Percentiles rank a stretch among this genome's conserved stretches.
These are phyloP conservation scores for Herminia tarsipennalis DNA, from an alignment of 2,888 invertebrate species.

Conservation along the genomic window DNA sequence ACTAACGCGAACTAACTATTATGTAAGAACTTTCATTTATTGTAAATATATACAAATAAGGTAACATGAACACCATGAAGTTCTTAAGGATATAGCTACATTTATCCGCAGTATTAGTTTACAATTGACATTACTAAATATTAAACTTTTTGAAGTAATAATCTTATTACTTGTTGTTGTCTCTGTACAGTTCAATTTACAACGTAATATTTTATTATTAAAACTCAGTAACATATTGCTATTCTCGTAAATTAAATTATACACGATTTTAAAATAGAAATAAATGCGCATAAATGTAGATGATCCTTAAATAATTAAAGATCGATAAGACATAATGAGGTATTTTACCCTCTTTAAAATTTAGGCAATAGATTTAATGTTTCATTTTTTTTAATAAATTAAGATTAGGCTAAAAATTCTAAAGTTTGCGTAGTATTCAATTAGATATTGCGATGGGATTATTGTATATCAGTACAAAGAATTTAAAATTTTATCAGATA, in stretches of 20 bases:
- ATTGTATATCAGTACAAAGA: slow-evolving; percentile 84
- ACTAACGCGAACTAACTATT: slow-evolving; percentile 56
- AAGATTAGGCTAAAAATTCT: slow-evolving; percentile 69
- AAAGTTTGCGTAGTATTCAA: slow-evolving; percentile 62
- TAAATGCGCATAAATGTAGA: slow-evolving; percentile 48
- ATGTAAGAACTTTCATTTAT: slow-evolving; percentile 51
- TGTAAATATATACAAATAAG: slow-evolving; percentile 69
- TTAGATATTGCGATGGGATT: slow-evolving; percentile 63
- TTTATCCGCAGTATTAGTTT: slow-evolving; percentile 34
- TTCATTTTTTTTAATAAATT: slow-evolving; percentile 57
- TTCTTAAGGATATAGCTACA: slow-evolving; percentile 41
- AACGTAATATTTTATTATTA: slow-evolving; percentile 16
- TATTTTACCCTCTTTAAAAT: slow-evolving; percentile 52
- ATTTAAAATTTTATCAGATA: slow-evolving; percentile 58
- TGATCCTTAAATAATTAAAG: slow-evolving; percentile 42
- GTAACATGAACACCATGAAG: slow-evolving; percentile 49
- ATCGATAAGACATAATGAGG: slow-evolving; percentile 44
- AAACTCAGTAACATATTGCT: neutral
- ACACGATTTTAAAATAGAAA: slow-evolving; percentile 5
- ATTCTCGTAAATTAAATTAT: slow-evolving; percentile 11
- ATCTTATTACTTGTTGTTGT: slow-evolving; percentile 13
- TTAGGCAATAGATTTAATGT: slow-evolving; percentile 59
- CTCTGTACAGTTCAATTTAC: slow-evolving; percentile 27
- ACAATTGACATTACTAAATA: slow-evolving; percentile 16
- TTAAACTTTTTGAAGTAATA: slow-evolving; percentile 10